These are phyloP conservation scores for Sturnira hondurensis DNA, from an alignment of 2,113 vertebrate species.

Conservation along the genomic window DNA sequence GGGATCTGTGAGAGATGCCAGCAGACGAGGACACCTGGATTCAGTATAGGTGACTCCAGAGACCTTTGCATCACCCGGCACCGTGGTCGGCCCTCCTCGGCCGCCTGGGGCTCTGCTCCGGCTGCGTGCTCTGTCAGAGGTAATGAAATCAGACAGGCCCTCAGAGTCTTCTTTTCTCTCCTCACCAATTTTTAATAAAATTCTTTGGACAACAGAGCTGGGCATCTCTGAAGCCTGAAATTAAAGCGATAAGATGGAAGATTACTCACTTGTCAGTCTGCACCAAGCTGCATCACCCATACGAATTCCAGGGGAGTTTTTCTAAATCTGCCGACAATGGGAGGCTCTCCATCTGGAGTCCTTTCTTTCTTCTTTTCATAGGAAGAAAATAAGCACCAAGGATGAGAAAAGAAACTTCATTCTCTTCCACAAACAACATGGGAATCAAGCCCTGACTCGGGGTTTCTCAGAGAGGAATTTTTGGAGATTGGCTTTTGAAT, in stretches of 20 bases:
- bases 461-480: conserved; percentile 65
- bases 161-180: background rate
- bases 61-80: background rate
- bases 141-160: conserved; percentile 42
- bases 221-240: conserved; percentile 70
- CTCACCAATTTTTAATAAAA: conserved; percentile 49
- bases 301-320: conserved; percentile 59
- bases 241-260: conserved; percentile 45
- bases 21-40: background rate
- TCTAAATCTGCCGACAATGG: conserved; percentile 21
- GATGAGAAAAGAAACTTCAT: conserved; percentile 41
- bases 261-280: conserved; percentile 44
- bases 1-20: background rate
- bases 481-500: conserved; percentile 15
- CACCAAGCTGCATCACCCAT: conserved; percentile 40
- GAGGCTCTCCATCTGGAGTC: background rate
- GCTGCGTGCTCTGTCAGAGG: background rate
- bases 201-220: background rate
- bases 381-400: conserved; percentile 48
- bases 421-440: conserved; percentile 42
- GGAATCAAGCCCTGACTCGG: conserved; percentile 27
- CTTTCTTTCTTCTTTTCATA: background rate
- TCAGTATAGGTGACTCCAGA: fast-evolving
- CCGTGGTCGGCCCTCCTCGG: background rate
- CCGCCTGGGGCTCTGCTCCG: background rate